phyloP scores from a whole-genome alignment of 2,797 vertebrate genomes.

The Helicolenus hilgendorfi region DNA sequence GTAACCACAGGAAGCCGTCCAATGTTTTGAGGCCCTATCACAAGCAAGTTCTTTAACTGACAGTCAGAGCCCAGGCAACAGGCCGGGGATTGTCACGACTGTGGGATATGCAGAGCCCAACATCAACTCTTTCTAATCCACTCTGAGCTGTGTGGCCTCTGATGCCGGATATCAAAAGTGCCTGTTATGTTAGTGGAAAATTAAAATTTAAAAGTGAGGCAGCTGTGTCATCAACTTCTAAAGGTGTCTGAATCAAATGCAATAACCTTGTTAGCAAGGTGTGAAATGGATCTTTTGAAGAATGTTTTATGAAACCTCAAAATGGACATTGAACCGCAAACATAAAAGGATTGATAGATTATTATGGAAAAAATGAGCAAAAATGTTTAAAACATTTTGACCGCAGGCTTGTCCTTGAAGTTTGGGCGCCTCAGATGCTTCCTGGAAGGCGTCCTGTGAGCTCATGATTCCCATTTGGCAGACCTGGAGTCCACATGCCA shows the following conservation, averaged over 20 bases:
- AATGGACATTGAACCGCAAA: neutral
- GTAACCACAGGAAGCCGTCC: conserved; percentile 78
- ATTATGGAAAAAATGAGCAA: neutral
- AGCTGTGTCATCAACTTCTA: conserved; percentile 45
- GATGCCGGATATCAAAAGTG: conserved; percentile 64
- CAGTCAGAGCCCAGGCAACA: conserved; percentile 68
- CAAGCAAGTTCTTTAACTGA: conserved; percentile 70
- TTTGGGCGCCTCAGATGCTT: conserved; percentile 50
- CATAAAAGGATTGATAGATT: neutral
- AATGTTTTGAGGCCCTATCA: conserved; percentile 71
- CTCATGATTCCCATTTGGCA: conserved; percentile 77
- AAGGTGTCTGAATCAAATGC: conserved; percentile 24
- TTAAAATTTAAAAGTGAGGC: conserved; percentile 44
- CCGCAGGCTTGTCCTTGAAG: conserved; percentile 61
- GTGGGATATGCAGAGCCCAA: conserved; percentile 47
- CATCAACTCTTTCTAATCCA: conserved; percentile 63
- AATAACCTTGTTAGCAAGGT: conserved; percentile 47
- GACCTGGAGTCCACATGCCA: conserved; percentile 64
- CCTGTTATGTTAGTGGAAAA: conserved; percentile 54
- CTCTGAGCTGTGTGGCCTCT: conserved; percentile 50
- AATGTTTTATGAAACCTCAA: conserved; percentile 1
- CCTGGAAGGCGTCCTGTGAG: conserved; percentile 57
- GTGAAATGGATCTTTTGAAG: conserved; percentile 26
- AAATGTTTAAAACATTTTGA: conserved; percentile 7
- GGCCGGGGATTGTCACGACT: conserved; percentile 62